A percentile compares a stretch with the other conserved stretches of the same genome.
phyloP scores from a whole-genome alignment of 2,888 invertebrate species.

The Sialis fuliginosa region DNA sequence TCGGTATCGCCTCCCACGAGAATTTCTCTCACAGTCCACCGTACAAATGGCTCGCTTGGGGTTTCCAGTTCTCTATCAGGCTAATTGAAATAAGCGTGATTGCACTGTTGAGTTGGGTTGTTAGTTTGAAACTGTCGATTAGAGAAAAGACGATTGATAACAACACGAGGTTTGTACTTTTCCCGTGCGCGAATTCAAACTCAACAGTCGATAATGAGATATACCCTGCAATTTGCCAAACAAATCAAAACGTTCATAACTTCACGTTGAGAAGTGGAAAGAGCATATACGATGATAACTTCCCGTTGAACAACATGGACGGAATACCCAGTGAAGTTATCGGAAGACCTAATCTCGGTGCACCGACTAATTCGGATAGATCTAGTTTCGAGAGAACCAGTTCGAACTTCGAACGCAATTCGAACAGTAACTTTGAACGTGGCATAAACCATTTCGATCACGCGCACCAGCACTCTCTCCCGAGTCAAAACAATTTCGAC shows the following conservation, averaged over 20 bases:
- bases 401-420: slow-evolving; percentile 19
- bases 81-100: slow-evolving; percentile 78
- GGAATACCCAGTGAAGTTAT: slow-evolving; percentile 27
- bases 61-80: slow-evolving; percentile 72
- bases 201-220: slow-evolving; percentile 71
- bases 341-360: slow-evolving; percentile 28
- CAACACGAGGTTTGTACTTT: slow-evolving; percentile 58
- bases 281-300: slow-evolving; percentile 54
- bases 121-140: slow-evolving; percentile 45
- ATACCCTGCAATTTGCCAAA: slow-evolving; percentile 72
- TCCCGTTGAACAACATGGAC: slow-evolving; percentile 27
- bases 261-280: slow-evolving; percentile 64
- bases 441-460: slow-evolving; percentile 27
- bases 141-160: slow-evolving; percentile 50
- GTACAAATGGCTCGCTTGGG: slow-evolving; percentile 82
- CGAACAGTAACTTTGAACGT: slow-evolving; percentile 11
- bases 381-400: slow-evolving; percentile 19
- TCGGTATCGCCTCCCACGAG: slow-evolving; percentile 35
- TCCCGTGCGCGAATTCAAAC: slow-evolving; percentile 68
- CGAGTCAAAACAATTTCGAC: slow-evolving; percentile 20
- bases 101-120: slow-evolving; percentile 70
- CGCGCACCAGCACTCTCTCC: slow-evolving; percentile 31
- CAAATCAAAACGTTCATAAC: slow-evolving; percentile 70
- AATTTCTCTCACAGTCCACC: slow-evolving; percentile 37
- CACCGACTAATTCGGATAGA: slow-evolving; percentile 25